Percentiles rank a stretch among this genome's conserved stretches.
These are phyloP conservation scores for Anastatus disparis DNA, from an alignment of 1,140 invertebrate species.

Conservation along the genomic window DNA sequence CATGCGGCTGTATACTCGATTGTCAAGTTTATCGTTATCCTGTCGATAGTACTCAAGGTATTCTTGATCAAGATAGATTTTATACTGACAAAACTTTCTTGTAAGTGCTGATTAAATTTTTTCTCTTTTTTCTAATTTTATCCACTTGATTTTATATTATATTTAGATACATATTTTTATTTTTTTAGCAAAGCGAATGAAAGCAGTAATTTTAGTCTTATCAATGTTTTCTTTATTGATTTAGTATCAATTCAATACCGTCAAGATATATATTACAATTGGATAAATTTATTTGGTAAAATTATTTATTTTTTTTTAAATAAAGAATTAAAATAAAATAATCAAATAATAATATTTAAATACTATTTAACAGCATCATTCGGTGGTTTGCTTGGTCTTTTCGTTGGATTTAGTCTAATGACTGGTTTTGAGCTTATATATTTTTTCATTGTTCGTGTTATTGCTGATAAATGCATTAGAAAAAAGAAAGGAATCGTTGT, in stretches of 20 bases:
- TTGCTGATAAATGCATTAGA: conserved; percentile 54
- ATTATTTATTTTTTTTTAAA: neutral
- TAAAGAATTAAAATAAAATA: conserved; percentile 1
- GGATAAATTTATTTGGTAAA: conserved; percentile 57
- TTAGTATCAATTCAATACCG: conserved; percentile 53
- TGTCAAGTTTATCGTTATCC: conserved; percentile 51
- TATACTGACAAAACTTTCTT: conserved; percentile 27
- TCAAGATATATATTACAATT: conserved; percentile 49
- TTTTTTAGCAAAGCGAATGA: neutral
- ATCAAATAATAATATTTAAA: neutral
- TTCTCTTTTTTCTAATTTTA: neutral
- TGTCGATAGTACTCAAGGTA: conserved; percentile 47
- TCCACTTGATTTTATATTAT: too few relatives aligned
- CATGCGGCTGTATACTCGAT: conserved; percentile 53
- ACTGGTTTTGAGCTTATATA: conserved; percentile 74
- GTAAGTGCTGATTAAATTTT: neutral
- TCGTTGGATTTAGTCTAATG: conserved; percentile 77
- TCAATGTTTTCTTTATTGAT: conserved; percentile 57
- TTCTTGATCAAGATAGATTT: conserved; percentile 37
- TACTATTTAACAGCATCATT: conserved; percentile 73
- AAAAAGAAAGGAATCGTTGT: neutral
- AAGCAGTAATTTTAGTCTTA: conserved; percentile 40
- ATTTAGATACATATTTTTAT: neutral
- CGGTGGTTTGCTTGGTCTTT: conserved; percentile 73
- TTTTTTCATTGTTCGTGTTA: conserved; percentile 69